Base-by-base conservation (phyloP, 1,140 invertebrate genomes). In the Aphidius ervi region DNA sequence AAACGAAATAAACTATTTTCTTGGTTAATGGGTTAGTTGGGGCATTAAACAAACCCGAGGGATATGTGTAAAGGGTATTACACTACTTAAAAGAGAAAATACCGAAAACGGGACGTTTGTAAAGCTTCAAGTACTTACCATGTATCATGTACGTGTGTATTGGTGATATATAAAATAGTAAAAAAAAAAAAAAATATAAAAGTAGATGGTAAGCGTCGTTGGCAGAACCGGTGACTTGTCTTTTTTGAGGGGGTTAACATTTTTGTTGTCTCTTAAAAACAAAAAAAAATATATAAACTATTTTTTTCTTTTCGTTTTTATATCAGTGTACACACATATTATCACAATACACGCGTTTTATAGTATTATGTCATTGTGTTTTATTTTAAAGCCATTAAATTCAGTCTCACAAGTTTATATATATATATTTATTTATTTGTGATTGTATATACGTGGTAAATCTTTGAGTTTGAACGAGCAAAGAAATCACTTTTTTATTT, bases 401-500 rank as follows among this genome's bases (percentile, higher is more conserved):
- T 37, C 37, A 39, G 40, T 52, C 49, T 10, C 5, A 52, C 31
- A 39, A 52, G 49, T 39, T 39, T 39, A 54, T 16, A 16, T 39
- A 54, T 16, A 16, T 16, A 16, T 16, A 16, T 16, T 16, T 16
- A 16, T 16, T 16, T 16, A 16, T 16, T 16, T 16, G 16, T 16
- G 16, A 16, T 16, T 16, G 16, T 54, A 54, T 54, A 54, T 54
- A 31, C 2, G 23, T 8, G 52, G 52, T 42, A 54, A 42, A 42
- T 41, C 42, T n/a, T 37, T 41, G 52, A 54, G 56, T 53, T 61
- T 47, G 46, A 53, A 62, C 56, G 49, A 58, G 56, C 64, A 64
- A 70, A 74, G 71, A 75, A 75, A 75, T 74, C 71, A 71, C 70
- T 73, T 69, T 63, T 16, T 65, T 66, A 62, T 61, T 61, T 56